A percentile compares a stretch with the other conserved stretches of the same genome.
Conservation (phyloP, 53 echinoderm and acorn worm genomes). For the Mesocentrotus franciscanus region DNA sequence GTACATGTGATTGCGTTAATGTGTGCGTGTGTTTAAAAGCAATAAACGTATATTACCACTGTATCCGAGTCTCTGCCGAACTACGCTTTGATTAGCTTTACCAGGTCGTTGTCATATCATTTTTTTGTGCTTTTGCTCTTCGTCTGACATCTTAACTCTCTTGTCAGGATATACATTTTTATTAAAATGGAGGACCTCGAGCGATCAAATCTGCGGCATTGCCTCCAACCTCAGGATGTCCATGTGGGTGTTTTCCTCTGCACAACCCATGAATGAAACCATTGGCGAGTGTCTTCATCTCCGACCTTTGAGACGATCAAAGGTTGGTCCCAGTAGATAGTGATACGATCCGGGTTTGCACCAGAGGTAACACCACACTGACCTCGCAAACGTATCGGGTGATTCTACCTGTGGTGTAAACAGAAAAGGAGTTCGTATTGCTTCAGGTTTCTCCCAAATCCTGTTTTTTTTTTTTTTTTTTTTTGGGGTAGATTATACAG, state of each 20-base stretch:
- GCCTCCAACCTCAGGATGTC: background rate
- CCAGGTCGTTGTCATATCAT: background rate
- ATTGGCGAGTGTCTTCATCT: background rate
- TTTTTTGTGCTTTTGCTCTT: background rate
- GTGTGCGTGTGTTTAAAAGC: background rate
- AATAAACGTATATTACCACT: background rate
- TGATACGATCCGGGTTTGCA: conserved; percentile 2
- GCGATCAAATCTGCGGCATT: background rate
- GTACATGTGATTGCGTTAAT: background rate
- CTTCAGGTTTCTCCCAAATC: background rate
- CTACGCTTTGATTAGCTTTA: background rate
- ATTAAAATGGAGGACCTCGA: conserved; percentile 16
- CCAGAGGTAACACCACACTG: background rate
- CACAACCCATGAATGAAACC: conserved; percentile 33
- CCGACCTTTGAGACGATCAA: background rate
- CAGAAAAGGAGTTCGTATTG: background rate
- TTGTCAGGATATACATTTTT: background rate
- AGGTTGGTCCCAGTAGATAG: background rate
- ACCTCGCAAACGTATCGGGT: background rate
- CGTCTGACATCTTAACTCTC: background rate
- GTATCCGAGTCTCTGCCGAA: background rate
- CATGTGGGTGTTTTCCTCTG: background rate
- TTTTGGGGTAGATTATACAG: background rate
- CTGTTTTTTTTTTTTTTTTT: background rate
- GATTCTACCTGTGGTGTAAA: background rate